Percentiles rank a stretch among this genome's conserved stretches.
phyloP scores from a whole-genome alignment of 2,888 invertebrate species.

The Rhimphoctona megacephalus region DNA sequence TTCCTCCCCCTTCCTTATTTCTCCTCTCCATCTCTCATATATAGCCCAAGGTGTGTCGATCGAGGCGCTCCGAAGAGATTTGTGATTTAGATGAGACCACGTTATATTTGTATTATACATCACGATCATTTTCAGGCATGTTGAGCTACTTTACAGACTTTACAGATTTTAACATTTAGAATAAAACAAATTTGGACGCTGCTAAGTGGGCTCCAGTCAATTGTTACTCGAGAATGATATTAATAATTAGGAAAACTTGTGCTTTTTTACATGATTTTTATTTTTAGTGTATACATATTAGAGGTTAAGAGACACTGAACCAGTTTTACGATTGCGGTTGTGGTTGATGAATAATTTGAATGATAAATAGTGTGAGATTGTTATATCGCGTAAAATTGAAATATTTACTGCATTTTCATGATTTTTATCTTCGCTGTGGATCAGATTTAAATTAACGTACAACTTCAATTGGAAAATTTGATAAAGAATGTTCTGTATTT shows the following conservation, averaged over 20 bases:
- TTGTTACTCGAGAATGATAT: background rate
- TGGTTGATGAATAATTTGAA: background rate
- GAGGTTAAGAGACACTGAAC: too few species aligned
- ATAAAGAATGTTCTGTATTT: background rate
- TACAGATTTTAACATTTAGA: background rate
- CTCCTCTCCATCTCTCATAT: constrained; percentile 67
- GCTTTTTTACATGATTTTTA: background rate
- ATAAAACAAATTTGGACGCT: background rate
- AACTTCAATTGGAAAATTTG: background rate
- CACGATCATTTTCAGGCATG: constrained; percentile 22
- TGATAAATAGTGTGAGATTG: background rate
- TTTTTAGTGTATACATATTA: background rate
- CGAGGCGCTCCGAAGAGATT: constrained; percentile 78
- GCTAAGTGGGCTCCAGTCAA: background rate
- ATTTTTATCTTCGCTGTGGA: too few species aligned
- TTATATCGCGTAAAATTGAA: background rate
- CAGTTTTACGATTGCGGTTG: background rate
- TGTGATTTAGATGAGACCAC: constrained; percentile 84
- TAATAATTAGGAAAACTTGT: background rate
- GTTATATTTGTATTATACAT: constrained; percentile 37
- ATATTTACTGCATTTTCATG: too few species aligned
- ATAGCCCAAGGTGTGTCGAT: constrained; percentile 81
- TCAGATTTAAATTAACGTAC: too few species aligned
- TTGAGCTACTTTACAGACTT: constrained; percentile 29
- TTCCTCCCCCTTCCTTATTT: background rate